Percentiles rank a stretch among this genome's conserved stretches.
phyloP scores from a whole-genome alignment of 2,888 invertebrate genomes.

The Cetonia aurata region DNA sequence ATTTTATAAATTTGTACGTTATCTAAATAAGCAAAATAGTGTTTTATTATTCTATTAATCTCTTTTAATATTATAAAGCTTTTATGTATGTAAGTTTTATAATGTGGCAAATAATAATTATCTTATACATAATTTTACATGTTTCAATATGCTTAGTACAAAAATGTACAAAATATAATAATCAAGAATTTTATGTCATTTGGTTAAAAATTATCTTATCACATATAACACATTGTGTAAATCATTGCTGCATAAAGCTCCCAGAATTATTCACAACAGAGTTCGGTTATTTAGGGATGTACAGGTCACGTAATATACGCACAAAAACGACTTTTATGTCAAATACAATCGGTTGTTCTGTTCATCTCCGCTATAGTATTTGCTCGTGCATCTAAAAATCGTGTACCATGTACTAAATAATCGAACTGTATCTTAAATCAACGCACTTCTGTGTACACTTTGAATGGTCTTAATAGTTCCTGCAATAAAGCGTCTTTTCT shows the following conservation, averaged over 20 bases:
- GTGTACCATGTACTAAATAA: neutral
- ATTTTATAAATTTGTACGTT: conserved; percentile 11
- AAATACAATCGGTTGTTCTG: neutral
- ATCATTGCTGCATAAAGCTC: conserved; percentile 12
- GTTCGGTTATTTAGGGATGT: neutral
- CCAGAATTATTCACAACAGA: conserved; percentile 16
- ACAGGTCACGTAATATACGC: neutral
- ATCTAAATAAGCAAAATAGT: conserved; percentile 2
- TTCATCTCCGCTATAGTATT: too few species aligned
- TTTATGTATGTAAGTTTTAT: neutral
- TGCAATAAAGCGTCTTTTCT: too few species aligned
- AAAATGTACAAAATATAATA: conserved; percentile 11
- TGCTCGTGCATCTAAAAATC: neutral
- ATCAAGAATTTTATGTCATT: conserved; percentile 6
- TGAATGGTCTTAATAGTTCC: too few species aligned
- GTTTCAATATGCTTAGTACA: neutral
- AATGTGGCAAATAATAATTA: neutral
- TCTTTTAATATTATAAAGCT: neutral
- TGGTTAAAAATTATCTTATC: conserved; percentile 19
- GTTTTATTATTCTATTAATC: neutral
- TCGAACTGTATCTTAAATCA: neutral
- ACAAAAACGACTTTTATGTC: too few species aligned
- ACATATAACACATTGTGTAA: conserved; percentile 12
- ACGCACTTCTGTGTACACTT: too few species aligned
- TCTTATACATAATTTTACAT: neutral